Conservation (phyloP, 2,113 vertebrate genomes). For the Alexandromys fortis region DNA sequence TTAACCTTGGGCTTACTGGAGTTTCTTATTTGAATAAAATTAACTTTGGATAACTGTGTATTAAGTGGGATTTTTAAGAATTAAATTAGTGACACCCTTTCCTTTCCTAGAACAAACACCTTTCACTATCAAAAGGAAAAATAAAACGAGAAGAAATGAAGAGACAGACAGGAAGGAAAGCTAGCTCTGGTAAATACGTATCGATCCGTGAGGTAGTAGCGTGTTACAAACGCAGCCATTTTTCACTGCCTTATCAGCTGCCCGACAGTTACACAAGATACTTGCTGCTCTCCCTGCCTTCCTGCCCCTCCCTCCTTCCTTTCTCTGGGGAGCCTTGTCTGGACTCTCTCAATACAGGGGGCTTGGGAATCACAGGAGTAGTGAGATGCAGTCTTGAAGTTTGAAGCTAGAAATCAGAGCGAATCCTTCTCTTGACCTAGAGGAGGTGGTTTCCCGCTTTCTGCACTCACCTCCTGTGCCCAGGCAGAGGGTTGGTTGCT, state of each 20-base stretch:
- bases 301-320: background rate
- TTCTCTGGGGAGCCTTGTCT: background rate
- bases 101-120: conserved; percentile 25
- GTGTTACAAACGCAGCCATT: background rate
- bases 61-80: conserved; percentile 56
- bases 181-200: background rate
- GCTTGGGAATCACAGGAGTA: background rate
- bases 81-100: conserved; percentile 19
- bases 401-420: background rate
- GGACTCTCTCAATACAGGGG: background rate
- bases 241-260: background rate
- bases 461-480: background rate
- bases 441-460: background rate
- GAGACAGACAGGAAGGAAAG: conserved; percentile 6
- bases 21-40: conserved; percentile 59
- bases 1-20: conserved; percentile 19
- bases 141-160: conserved; percentile 16
- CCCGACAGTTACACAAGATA: background rate
- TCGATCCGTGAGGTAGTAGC: background rate
- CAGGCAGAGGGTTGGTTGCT: background rate
- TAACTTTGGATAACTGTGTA: conserved; percentile 21
- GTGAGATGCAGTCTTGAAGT: background rate
- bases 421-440: background rate
- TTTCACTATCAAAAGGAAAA: conserved; percentile 19
- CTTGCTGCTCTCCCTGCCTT: background rate